These are phyloP conservation scores for Andrena marginata DNA, from an alignment of 2,888 invertebrate genomes.

Conservation along the genomic window DNA sequence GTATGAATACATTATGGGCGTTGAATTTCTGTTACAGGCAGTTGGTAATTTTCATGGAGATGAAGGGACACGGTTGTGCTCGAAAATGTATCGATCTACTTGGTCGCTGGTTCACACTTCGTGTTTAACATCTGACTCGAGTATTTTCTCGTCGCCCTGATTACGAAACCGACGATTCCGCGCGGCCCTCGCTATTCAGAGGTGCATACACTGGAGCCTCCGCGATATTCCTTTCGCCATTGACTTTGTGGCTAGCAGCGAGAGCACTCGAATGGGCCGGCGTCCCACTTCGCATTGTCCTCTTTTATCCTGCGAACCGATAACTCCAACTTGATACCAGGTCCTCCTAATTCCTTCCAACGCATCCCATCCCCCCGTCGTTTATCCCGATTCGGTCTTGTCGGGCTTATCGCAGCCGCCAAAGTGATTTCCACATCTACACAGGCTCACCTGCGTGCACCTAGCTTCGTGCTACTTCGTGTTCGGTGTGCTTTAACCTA, in stretches of 20 bases:
- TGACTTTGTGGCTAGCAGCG: background rate
- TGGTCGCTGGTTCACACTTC: too few relatives aligned
- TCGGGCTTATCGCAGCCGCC: conserved; percentile 18
- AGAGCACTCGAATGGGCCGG: background rate
- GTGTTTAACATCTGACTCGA: too few relatives aligned
- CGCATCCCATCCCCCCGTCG: conserved; percentile 3
- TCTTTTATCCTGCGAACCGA: background rate
- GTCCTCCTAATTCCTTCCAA: background rate
- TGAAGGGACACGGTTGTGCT: too few relatives aligned
- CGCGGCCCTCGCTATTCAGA: too few relatives aligned
- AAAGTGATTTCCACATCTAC: conserved; percentile 49
- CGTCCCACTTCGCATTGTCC: background rate
- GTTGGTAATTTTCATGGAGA: too few relatives aligned
- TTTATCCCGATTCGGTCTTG: conserved; percentile 1
- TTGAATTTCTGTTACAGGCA: background rate
- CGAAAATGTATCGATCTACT: too few relatives aligned
- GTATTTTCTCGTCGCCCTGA: too few relatives aligned
- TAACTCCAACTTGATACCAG: too few relatives aligned
- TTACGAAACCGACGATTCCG: too few relatives aligned
- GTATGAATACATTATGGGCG: background rate
- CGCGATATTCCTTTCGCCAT: too few relatives aligned
- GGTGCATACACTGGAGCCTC: too few relatives aligned
- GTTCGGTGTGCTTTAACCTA: conserved; percentile 41
- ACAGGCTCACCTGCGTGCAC: conserved; percentile 25
- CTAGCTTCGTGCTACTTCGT: conserved; percentile 26